Evolutionary conservation across 2,113 vertebrate genomes (phyloP).

Genomic region (Cromileptes altivelis): DNA sequence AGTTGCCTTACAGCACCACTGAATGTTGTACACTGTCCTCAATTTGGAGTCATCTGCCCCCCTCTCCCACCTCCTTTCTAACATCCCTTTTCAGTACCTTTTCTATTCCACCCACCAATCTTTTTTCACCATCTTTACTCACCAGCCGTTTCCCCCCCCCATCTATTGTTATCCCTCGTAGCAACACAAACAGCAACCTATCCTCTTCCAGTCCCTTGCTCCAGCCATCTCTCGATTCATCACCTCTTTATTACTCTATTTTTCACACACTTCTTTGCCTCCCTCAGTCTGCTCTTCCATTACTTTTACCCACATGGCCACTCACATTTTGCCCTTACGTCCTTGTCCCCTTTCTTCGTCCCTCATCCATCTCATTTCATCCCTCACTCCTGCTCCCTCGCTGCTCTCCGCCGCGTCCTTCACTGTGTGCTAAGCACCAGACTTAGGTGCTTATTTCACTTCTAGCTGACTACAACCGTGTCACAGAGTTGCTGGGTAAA

Average conservation of each 20-base stretch:
- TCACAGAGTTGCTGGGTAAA: constrained; percentile 29
- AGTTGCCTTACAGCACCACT: constrained; percentile 60
- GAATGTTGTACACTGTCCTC: constrained; percentile 53
- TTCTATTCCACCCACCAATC: constrained; percentile 39
- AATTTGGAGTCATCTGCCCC: constrained; percentile 49
- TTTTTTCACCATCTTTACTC: constrained; percentile 42
- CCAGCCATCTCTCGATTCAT: constrained; percentile 12
- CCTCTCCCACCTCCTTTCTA: constrained; percentile 26
- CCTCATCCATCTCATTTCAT: constrained; percentile 39
- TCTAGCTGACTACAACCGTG: constrained; percentile 34
- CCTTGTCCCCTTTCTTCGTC: constrained; percentile 6
- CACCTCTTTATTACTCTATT: constrained; percentile 20
- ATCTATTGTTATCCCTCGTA: constrained; percentile 61
- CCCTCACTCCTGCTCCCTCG: constrained; percentile 18
- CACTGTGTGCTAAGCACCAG: constrained; percentile 11
- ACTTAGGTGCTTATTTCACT: constrained; percentile 39
- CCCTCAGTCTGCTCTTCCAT: background rate
- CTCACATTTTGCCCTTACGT: constrained; percentile 1
- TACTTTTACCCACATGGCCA: constrained; percentile 21
- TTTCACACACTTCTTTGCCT: constrained; percentile 17
- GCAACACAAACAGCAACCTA: constrained; percentile 52
- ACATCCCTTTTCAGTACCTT: constrained; percentile 31
- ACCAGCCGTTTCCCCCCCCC: constrained; percentile 17
- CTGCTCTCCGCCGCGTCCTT: constrained; percentile 9
- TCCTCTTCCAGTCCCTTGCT: constrained; percentile 2